Evolutionary conservation across 2,113 vertebrate genomes (phyloP).

Genomic region (Pelusios castaneus): DNA sequence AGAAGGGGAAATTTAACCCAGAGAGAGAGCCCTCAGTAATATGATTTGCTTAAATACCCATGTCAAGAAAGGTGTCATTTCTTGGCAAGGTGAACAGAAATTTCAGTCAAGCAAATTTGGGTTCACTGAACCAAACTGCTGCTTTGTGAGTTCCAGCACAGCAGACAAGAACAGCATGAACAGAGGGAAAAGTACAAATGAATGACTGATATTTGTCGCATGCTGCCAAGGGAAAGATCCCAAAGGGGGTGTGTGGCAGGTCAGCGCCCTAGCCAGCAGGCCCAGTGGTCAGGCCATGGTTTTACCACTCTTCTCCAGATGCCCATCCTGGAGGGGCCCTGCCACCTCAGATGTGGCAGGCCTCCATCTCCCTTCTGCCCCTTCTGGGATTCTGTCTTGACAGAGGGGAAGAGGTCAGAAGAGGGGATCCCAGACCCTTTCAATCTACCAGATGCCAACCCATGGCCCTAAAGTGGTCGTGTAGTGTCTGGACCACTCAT

Average conservation of each 20-base stretch:
- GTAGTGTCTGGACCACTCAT: not conserved
- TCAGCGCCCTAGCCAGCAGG: not conserved
- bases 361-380: not conserved
- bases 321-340: not conserved
- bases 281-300: not conserved
- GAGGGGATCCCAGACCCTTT: not conserved
- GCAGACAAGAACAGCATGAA: not conserved
- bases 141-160: not conserved
- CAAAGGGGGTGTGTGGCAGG: not conserved
- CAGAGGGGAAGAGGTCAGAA: too few relatives aligned
- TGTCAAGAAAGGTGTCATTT: not conserved
- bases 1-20: not conserved
- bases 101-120: not conserved
- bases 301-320: not conserved
- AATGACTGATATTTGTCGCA: not conserved
- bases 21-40: not conserved
- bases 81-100: not conserved
- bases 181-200: not conserved
- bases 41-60: rapidly evolving
- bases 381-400: not conserved
- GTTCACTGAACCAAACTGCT: not conserved
- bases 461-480: not conserved
- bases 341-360: not conserved
- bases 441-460: not conserved
- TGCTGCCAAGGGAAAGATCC: not conserved